Base-by-base conservation (phyloP, 2,888 invertebrate genomes). In the Sylvicola fuscatus region DNA sequence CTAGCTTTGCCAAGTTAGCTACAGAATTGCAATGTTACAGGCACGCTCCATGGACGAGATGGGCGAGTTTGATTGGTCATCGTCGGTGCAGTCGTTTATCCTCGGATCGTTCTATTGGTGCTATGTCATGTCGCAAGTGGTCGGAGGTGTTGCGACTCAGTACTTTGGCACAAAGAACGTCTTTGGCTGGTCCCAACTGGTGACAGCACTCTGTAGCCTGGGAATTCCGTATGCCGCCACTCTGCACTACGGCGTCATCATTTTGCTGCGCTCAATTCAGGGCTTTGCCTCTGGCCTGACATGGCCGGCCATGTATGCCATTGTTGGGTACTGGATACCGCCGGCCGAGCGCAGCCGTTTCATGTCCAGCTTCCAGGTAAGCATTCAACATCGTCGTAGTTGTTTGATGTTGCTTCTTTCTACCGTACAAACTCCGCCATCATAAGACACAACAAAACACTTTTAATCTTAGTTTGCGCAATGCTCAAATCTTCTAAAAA, bases 291-390 rank as follows among this genome's bases (percentile, higher is more conserved):
- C 74, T 44, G 76, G 76, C 17, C 51, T 76, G 37, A 77, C 76
- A 10, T 77, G 76, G 76, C 76, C 76, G 11, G 75, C 76, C 2
- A 77, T 77, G 76, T 77, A 75, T 48, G 73, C 75, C 1, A 60
- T 75, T 38, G 76, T 76, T 17, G 75, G 73, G 3, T 69, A 68
- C 45, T 77, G 76, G 76, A 76, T 76, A 41, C 76, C 76, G 7
- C 61, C 72, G n/a, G 62, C 65, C 6, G 76, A 77, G 50, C 61
- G 75, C 35, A 74, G 73, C 36, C 62, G 75, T 37, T 77, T 77
- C 50, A 77, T 77, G 76, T 76, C 75, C 32, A 74, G 74, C 48
- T 77, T 77, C 53, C 76, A 70, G 69, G 68, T 68, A 53, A n/a
- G n/a, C n/a, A n/a, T n/a, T n/a, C n/a, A n/a, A n/a, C n/a, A n/a